Evolutionary conservation across 2,888 invertebrate genomes (phyloP).

Genomic region (Ectropis crepuscularia): DNA sequence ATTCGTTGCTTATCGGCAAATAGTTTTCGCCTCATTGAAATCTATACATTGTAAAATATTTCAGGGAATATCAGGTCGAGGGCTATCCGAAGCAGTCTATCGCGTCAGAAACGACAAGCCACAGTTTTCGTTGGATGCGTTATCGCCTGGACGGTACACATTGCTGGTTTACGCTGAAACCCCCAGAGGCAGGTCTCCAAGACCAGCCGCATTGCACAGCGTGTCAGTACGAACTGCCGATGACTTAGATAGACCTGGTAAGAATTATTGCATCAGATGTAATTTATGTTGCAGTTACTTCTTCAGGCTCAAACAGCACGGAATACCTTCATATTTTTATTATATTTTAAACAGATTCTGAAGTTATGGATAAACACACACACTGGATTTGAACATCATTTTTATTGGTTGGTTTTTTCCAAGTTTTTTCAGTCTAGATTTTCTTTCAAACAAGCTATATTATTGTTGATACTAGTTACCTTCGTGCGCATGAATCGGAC

Average conservation of each 20-base stretch:
- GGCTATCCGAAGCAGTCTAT: constrained; percentile 84
- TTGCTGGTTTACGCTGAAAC: constrained; percentile 93
- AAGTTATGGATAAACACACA: too few species aligned
- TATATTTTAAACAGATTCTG: too few species aligned
- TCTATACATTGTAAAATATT: constrained; percentile 8
- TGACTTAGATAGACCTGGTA: constrained; percentile 74
- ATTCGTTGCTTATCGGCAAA: too few species aligned
- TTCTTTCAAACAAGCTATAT: too few species aligned
- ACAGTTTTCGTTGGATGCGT: constrained; percentile 88
- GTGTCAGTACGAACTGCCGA: constrained; percentile 74
- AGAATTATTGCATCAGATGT: constrained; percentile 14
- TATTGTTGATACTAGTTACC: too few species aligned
- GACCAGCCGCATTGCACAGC: constrained; percentile 89
- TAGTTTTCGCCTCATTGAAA: too few species aligned
- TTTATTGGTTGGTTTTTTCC: too few species aligned
- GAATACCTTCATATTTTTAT: too few species aligned
- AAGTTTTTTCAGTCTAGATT: too few species aligned
- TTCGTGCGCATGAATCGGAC: too few species aligned
- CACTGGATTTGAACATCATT: too few species aligned
- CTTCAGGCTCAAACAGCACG: background rate
- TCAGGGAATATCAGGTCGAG: constrained; percentile 80
- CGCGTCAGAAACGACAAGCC: constrained; percentile 87
- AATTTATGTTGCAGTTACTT: background rate
- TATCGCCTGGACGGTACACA: constrained; percentile 92
- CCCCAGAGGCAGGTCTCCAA: constrained; percentile 90